Conservation (phyloP, 2,113 vertebrate species). For the Sylvilagus bachmani region DNA sequence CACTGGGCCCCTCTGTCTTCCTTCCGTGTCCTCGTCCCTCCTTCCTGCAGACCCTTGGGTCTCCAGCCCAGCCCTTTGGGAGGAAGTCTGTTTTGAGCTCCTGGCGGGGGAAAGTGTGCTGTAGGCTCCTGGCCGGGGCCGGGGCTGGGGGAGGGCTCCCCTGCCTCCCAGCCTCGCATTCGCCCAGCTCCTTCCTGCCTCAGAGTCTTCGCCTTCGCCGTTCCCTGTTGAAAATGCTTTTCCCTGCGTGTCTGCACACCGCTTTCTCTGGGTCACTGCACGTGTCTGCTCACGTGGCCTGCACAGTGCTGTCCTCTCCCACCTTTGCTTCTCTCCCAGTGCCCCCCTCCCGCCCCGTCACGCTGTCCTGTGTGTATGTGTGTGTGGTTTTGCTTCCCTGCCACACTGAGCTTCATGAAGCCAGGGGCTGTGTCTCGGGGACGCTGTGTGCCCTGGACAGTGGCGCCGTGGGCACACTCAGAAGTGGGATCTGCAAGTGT, state of each 20-base stretch:
- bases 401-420: not conserved
- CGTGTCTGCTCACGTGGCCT: not conserved
- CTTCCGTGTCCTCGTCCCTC: not conserved
- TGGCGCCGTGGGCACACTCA: not conserved
- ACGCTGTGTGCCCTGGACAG: not conserved
- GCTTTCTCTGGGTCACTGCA: not conserved
- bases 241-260: not conserved
- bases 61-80: not conserved
- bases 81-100: not conserved
- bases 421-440: not conserved
- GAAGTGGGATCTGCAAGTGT: not conserved
- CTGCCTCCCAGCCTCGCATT: not conserved
- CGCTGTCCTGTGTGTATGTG: not conserved
- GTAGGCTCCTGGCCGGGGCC: accelerated
- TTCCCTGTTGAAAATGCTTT: not conserved
- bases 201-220: not conserved
- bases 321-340: too few species aligned
- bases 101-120: not conserved
- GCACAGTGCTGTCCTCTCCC: accelerated
- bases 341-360: not conserved
- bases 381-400: not conserved
- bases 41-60: not conserved
- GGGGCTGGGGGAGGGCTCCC: not conserved
- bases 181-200: not conserved
- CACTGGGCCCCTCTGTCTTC: not conserved